phyloP scores from a whole-genome alignment of 1,140 invertebrate genomes.

The Drosophila biarmipes region DNA sequence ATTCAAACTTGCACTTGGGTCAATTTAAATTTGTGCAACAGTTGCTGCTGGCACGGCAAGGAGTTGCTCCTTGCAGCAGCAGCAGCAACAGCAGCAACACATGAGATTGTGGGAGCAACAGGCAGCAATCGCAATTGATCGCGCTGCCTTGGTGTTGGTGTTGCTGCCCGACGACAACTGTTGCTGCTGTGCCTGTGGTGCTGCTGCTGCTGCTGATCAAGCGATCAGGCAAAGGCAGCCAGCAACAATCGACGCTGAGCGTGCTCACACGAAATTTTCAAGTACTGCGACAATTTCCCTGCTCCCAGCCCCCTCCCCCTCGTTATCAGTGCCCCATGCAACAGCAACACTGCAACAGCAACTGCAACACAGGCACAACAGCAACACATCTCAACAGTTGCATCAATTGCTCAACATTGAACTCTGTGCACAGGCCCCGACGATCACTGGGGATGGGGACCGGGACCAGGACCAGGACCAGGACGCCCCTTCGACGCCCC shows the following conservation, averaged over 20 bases:
- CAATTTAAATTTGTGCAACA: constrained; percentile 82
- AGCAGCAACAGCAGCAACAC: constrained; percentile 36
- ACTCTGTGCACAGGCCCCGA: constrained; percentile 59
- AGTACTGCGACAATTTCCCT: constrained; percentile 78
- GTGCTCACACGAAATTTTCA: constrained; percentile 84
- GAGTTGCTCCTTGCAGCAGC: constrained; percentile 15
- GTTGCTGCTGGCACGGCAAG: constrained; percentile 52
- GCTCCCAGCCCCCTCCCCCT: neutral
- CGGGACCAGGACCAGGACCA: neutral
- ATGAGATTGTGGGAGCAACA: constrained; percentile 76
- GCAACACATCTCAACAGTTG: constrained; percentile 83
- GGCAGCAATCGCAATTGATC: constrained; percentile 75
- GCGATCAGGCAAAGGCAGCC: constrained; percentile 39
- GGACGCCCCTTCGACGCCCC: neutral
- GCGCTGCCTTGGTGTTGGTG: constrained; percentile 32
- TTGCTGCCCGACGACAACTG: constrained; percentile 42
- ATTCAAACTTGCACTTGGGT: constrained; percentile 82
- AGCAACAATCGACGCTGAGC: constrained; percentile 75
- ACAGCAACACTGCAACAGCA: constrained; percentile 51
- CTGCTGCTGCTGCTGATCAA: constrained; percentile 56
- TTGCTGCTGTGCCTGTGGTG: constrained; percentile 30
- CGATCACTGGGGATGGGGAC: constrained; percentile 15
- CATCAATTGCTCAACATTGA: constrained; percentile 84
- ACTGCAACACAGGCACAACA: constrained; percentile 33
- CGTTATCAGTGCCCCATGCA: constrained; percentile 77